phyloP scores from a whole-genome alignment of 2,888 invertebrate species.

The Drosophila tanythrix region DNA sequence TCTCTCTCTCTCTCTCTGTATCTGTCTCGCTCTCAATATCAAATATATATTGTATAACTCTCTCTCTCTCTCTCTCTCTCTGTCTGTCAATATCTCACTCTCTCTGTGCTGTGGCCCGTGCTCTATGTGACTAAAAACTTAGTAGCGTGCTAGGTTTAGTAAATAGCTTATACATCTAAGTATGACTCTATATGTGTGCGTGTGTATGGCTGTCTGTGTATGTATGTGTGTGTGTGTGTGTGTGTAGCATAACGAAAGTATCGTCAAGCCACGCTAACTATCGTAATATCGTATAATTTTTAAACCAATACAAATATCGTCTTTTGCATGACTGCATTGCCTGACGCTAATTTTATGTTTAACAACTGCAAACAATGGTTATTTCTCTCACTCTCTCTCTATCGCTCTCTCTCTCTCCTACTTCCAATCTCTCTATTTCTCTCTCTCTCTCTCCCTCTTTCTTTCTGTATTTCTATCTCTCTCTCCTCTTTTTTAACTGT shows the following conservation, averaged over 20 bases:
- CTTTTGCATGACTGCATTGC: constrained; percentile 69
- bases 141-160: constrained; percentile 74
- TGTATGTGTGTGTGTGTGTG: constrained; percentile 15
- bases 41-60: constrained; percentile 48
- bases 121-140: constrained; percentile 63
- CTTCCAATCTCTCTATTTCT: constrained; percentile 3
- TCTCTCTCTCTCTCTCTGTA: constrained; percentile 49
- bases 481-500: constrained; percentile 28
- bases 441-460: constrained; percentile 10
- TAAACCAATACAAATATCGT: constrained; percentile 42
- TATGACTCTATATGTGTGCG: constrained; percentile 34
- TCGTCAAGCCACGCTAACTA: constrained; percentile 38
- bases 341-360: constrained; percentile 48
- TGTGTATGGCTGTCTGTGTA: constrained; percentile 26
- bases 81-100: constrained; percentile 45
- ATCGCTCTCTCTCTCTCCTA: background rate
- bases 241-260: constrained; percentile 44
- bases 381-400: constrained; percentile 33
- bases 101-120: constrained; percentile 70
- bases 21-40: constrained; percentile 38
- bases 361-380: constrained; percentile 45
- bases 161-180: constrained; percentile 45
- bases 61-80: constrained; percentile 29
- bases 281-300: constrained; percentile 41
- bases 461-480: constrained; percentile 14